Percentiles rank a stretch among this genome's conserved stretches.
phyloP scores from a whole-genome alignment of 2,888 invertebrate genomes.

The Monopis laevigella region DNA sequence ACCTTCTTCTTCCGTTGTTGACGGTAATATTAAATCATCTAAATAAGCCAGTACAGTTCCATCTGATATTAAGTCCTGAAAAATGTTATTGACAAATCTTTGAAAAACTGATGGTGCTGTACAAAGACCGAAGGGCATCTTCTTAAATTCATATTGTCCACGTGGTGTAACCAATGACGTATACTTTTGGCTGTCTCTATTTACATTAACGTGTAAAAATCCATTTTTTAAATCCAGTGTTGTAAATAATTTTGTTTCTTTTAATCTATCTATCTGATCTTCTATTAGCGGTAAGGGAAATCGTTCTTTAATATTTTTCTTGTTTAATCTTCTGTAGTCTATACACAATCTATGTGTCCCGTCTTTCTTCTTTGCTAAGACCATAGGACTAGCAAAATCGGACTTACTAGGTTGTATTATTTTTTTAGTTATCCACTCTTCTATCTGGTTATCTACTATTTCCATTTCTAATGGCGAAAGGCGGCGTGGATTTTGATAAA shows the following conservation, averaged over 20 bases:
- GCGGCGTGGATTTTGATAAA: not conserved
- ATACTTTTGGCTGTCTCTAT: too few species aligned
- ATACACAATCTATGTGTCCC: not conserved
- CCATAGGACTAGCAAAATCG: not conserved
- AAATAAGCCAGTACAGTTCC: too few species aligned
- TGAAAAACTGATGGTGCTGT: too few species aligned
- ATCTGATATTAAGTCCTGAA: too few species aligned
- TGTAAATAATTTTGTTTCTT: not conserved
- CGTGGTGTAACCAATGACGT: too few species aligned
- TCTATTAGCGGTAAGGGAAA: not conserved
- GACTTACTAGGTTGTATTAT: not conserved
- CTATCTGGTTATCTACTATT: not conserved
- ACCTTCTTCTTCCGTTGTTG: too few species aligned
- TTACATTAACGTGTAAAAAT: too few species aligned
- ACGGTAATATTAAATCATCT: too few species aligned
- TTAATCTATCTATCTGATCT: not conserved
- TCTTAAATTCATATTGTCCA: too few species aligned
- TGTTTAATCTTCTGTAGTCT: slow-evolving; percentile 1
- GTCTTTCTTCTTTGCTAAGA: not conserved
- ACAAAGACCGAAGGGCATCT: too few species aligned
- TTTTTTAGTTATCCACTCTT: not conserved
- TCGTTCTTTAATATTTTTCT: not conserved
- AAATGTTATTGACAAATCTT: too few species aligned
- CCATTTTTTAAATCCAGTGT: not conserved
- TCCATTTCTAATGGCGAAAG: not conserved